phyloP scores from a whole-genome alignment of 2,113 vertebrate genomes.

The Dunckerocampus dactyliophorus region DNA sequence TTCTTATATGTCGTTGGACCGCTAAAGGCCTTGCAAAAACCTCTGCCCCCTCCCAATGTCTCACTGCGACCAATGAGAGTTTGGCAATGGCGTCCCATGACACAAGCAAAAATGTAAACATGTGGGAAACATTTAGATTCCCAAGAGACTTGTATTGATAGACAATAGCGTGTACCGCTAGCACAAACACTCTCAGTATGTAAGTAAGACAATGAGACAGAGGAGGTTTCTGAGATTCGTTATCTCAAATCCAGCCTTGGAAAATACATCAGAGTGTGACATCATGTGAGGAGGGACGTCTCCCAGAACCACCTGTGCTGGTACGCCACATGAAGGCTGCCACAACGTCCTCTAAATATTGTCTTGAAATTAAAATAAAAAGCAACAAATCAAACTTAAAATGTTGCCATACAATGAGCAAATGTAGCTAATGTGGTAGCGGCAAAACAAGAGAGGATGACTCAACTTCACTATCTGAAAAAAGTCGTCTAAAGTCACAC shows the following conservation, averaged over 20 bases:
- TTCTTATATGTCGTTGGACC: slow-evolving; percentile 55
- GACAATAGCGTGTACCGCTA: slow-evolving; percentile 3
- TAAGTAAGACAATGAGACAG: background rate
- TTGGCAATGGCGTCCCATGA: slow-evolving; percentile 54
- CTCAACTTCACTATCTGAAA: too few species aligned
- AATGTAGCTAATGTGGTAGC: too few species aligned
- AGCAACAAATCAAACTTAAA: too few species aligned
- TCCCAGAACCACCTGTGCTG: background rate
- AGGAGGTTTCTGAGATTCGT: background rate
- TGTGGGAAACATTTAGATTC: slow-evolving; percentile 70
- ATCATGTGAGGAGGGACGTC: background rate
- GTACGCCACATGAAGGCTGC: background rate
- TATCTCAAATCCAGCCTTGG: background rate
- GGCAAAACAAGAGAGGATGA: too few species aligned
- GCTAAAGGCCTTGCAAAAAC: slow-evolving; percentile 40
- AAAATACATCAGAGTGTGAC: background rate
- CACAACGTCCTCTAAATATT: background rate
- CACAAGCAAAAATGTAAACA: slow-evolving; percentile 74
- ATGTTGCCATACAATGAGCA: too few species aligned
- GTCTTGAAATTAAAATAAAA: background rate
- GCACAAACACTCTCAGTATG: background rate
- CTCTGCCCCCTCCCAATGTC: slow-evolving; percentile 29
- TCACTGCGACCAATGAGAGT: slow-evolving; percentile 41
- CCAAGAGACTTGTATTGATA: slow-evolving; percentile 43
- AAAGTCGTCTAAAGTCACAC: too few species aligned